phyloP scores from a whole-genome alignment of 2,113 vertebrate genomes.

The Gallinago undulata region DNA sequence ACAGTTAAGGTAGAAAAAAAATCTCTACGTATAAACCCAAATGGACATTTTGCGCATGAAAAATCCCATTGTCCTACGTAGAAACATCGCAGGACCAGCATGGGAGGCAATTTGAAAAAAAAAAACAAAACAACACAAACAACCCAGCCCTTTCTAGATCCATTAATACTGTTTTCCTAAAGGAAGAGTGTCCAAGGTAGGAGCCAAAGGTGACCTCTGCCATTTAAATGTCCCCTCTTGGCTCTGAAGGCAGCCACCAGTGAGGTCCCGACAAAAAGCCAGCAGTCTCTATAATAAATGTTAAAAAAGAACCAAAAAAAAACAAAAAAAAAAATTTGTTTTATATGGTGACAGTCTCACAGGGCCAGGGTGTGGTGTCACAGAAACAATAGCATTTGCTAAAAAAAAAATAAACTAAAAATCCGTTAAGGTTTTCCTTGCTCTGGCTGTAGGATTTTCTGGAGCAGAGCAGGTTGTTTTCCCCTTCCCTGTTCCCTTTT shows the following conservation, averaged over 20 bases:
- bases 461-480: background rate
- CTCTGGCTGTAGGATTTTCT: background rate
- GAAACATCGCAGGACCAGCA: background rate
- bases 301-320: background rate
- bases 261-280: background rate
- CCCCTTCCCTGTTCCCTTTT: background rate
- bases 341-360: background rate
- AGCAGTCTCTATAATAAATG: background rate
- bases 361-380: background rate
- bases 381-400: background rate
- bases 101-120: background rate
- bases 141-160: background rate
- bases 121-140: background rate
- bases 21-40: background rate
- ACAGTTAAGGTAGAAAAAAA: background rate
- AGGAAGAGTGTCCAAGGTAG: slow-evolving; percentile 5
- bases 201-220: background rate
- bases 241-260: background rate
- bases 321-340: background rate
- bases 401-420: background rate
- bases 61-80: background rate
- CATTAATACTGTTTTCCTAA: background rate
- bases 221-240: background rate
- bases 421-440: background rate
- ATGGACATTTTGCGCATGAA: background rate